Evolutionary conservation across 2,113 vertebrate genomes (phyloP).

Genomic region (Hyperopisus bebe): DNA sequence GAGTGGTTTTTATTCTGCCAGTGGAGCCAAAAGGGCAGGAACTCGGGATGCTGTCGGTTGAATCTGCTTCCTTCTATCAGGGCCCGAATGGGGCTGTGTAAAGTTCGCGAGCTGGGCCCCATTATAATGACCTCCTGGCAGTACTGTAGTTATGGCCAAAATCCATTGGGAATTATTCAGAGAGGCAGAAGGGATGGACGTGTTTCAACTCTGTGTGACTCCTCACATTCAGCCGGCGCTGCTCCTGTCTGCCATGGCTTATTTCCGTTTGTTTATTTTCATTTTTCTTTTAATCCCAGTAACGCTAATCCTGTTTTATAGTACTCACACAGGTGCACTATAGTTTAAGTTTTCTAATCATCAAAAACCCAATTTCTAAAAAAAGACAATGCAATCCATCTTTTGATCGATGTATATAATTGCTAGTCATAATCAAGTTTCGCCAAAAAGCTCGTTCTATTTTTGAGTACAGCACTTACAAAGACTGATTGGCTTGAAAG

Average conservation of each 20-base stretch:
- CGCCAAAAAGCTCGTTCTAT: not conserved
- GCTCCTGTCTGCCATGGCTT: not conserved
- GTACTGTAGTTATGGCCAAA: not conserved
- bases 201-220: not conserved
- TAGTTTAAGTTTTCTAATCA: not conserved
- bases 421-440: not conserved
- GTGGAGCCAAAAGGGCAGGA: not conserved
- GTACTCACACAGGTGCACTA: not conserved
- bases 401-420: not conserved
- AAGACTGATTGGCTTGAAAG: not conserved
- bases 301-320: not conserved
- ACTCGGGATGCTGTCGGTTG: not conserved
- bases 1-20: not conserved
- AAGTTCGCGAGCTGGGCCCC: not conserved
- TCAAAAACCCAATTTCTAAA: not conserved
- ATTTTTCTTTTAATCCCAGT: not conserved
- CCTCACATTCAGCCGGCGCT: not conserved
- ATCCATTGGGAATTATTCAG: not conserved
- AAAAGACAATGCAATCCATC: not conserved
- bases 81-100: not conserved
- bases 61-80: not conserved
- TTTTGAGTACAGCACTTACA: not conserved
- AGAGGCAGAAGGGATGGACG: not conserved
- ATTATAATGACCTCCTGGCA: not conserved
- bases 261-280: not conserved